phyloP scores from a whole-genome alignment of 2,797 vertebrate genomes.

The Enteromius radiatus region DNA sequence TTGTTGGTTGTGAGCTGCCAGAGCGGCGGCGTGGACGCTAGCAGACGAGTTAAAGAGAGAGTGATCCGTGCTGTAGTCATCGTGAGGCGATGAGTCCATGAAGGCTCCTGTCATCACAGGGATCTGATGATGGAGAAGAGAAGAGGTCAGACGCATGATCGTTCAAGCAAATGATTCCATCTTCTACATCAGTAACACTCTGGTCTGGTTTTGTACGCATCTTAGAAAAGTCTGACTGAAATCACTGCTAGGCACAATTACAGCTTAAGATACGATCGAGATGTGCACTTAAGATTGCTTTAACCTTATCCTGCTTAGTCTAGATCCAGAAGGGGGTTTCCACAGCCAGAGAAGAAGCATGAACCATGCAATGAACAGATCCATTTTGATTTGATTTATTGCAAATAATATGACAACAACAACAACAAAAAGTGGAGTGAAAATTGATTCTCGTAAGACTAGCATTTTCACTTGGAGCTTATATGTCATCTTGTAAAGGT shows the following conservation, averaged over 20 bases:
- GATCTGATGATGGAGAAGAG: constrained; percentile 73
- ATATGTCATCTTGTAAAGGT: no score
- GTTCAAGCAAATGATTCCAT: constrained; percentile 13
- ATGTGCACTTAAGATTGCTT: neutral
- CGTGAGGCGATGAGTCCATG: constrained; percentile 86
- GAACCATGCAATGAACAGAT: neutral
- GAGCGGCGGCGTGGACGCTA: constrained; percentile 81
- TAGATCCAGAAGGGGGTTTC: neutral
- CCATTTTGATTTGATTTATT: neutral
- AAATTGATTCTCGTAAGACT: no score
- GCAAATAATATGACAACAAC: neutral
- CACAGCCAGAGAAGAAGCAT: neutral
- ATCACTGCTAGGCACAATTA: neutral
- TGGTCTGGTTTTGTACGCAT: neutral
- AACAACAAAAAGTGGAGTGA: no score
- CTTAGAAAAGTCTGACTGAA: neutral
- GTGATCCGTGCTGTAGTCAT: constrained; percentile 89
- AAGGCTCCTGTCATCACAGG: constrained; percentile 90
- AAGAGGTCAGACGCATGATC: constrained; percentile 1
- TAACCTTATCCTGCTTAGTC: neutral
- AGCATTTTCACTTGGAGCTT: no score
- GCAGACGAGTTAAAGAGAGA: constrained; percentile 89
- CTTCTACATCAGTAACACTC: neutral
- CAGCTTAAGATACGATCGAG: neutral
- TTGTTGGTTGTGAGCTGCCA: constrained; percentile 74